Base-by-base conservation (phyloP, 2,113 vertebrate genomes). In the Sialia sialis region DNA sequence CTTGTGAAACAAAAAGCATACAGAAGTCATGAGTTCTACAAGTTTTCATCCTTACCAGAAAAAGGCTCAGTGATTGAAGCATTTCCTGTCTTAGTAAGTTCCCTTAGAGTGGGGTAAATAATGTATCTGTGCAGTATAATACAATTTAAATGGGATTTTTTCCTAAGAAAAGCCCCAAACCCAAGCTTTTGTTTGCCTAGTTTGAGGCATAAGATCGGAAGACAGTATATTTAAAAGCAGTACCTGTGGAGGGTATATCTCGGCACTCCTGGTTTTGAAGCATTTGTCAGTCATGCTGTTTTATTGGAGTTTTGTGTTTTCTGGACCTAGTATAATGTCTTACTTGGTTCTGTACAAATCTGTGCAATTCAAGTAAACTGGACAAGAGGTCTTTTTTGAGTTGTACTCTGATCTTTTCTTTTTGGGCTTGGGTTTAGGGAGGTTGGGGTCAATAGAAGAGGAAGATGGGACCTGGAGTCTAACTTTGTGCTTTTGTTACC, bases 1-100 rank as follows among this genome's bases (percentile, higher is more conserved):
- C 96, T 99, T 46, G 98, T 99, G 90, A 99, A 99, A 92, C 99
- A 99, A 93, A 99, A 97, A 93, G 99, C 99, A 0, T 99, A 99
- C 90, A 98, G 99, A 96, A 99, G 99, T 52, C 99, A 99, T 32
- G 99, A 99, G 58, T 99, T 99, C 98, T 99, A 99, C 96, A 99
- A 99, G 97, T 99, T 99, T 95, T 98, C 98, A 52, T 99, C 99
- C 11, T 98, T 99, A 69, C 98, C 98, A 91, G 99, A 99, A 95
- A 99, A 98, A 97, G 99, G 99, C 93, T 98, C 98, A 4, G 94
- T 99, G 49, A 99, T 98, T 4, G 99, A 99, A 96, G 99, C 99
- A 12, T 99, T 99, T 96, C 98, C 99, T 59, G 99, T 99, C 80
- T 97, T 99, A 97, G 99, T 99, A 97, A 92, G 97, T 98, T 92